phyloP scores from a whole-genome alignment of 2,113 vertebrate species.

The Lophura nycthemera region DNA sequence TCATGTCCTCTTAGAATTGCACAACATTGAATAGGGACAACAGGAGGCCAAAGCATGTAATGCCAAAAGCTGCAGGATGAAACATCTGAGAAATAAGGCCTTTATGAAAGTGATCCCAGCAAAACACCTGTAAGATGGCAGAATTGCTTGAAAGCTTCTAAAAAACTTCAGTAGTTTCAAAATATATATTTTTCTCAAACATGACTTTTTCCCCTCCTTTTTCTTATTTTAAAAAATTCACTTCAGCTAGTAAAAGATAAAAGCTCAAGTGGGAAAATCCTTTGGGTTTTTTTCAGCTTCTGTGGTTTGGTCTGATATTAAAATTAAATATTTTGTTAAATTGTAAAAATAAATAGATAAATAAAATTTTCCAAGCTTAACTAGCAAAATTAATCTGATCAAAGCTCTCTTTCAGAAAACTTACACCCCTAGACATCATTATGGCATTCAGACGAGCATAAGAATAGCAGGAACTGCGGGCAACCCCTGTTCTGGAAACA shows the following conservation, averaged over 20 bases:
- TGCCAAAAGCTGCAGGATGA: not conserved
- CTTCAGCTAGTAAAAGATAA: not conserved
- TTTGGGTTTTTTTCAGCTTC: not conserved
- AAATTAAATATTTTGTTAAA: not conserved
- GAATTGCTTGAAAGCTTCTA: not conserved
- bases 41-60: not conserved
- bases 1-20: not conserved
- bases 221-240: not conserved
- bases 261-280: not conserved
- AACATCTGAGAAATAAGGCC: not conserved
- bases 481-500: not conserved
- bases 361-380: not conserved
- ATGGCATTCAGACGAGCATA: not conserved
- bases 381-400: not conserved
- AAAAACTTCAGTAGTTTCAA: not conserved
- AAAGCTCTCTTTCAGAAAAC: not conserved
- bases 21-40: not conserved
- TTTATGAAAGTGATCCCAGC: not conserved
- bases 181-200: not conserved
- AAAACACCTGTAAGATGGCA: not conserved
- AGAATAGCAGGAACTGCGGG: not conserved
- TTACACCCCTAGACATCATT: not conserved
- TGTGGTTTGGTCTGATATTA: not conserved
- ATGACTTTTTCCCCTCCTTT: not conserved
- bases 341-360: not conserved